Evolutionary conservation across 2,888 invertebrate genomes (phyloP), one percentile per base, ranked within the genome.

Genomic region (Rosalia funebris): DNA sequence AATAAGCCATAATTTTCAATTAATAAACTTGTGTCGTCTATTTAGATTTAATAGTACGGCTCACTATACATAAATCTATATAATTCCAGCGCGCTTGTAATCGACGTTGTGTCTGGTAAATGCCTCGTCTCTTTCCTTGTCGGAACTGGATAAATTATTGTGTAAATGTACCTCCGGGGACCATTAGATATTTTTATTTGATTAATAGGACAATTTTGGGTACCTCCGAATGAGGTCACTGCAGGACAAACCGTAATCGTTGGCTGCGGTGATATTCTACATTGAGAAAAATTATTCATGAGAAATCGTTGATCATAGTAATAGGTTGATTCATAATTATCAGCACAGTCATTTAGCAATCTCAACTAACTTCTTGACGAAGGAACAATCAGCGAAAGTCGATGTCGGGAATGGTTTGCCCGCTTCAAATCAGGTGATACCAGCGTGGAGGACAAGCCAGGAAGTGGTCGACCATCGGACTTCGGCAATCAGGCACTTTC

Each of bases 1-100:
- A 74, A 72, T 71, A 72, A 70, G 63, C 63, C 66, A 74, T 75
- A 72, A 73, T 71, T 75, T 70, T 66, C 71, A 73, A 75, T 75
- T 75, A 74, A 73, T 71, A 72, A 69, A 69, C 64, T 66, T 65
- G 67, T 65, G 69, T 67, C 64, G 68, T 68, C 69, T 65, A 64
- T 67, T 72, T 69, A 63, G 68, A 71, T 70, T 70, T 74, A 72
- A 71, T 71, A 65, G 63, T 37, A 52, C 66, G 52, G 32, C 53
- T 52, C 31, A 41, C 52, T 42, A 32, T n/a, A 41, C 53, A 42
- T 53, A 32, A 53, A 53, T 42, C 32, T 53, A 53, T 42, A 42
- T 42, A 42, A 42, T 53, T 16, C 50, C 46, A 31, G 12, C 41
- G 15, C 36, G 36, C 34, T 31, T 50, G 39, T 50, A 50, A 39